Conservation (phyloP, 92 coral and sea anemone species). For the Scolanthus callimorphus region DNA sequence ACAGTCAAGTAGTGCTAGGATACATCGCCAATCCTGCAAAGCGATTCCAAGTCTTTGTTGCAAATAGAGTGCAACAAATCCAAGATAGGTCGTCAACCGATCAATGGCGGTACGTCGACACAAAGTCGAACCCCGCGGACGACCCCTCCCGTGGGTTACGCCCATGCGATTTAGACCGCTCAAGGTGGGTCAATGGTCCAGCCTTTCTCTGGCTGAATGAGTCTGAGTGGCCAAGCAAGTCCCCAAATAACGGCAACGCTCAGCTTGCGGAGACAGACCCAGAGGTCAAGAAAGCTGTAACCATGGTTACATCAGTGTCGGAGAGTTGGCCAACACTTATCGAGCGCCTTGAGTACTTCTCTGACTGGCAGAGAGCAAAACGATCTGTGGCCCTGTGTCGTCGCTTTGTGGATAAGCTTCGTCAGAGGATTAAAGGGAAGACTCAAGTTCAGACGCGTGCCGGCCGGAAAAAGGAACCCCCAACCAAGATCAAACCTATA, state of each 20-base stretch:
- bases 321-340: too few relatives aligned
- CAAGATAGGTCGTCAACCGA: conserved; percentile 35
- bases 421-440: neutral
- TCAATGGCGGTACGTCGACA: conserved; percentile 45
- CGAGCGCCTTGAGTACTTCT: too few relatives aligned
- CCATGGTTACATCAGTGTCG: too few relatives aligned
- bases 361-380: conserved; percentile 41
- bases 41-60: conserved; percentile 53
- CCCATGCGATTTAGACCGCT: conserved; percentile 25
- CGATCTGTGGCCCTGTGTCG: conserved; percentile 37
- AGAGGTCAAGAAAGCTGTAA: too few relatives aligned
- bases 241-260: neutral
- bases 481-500: neutral
- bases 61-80: conserved; percentile 48
- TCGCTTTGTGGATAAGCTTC: conserved; percentile 16
- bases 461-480: neutral
- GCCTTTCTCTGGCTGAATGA: conserved; percentile 32
- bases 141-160: conserved; percentile 40
- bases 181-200: conserved; percentile 43
- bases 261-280: conserved; percentile 15
- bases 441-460: neutral
- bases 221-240: conserved; percentile 19
- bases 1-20: conserved; percentile 59
- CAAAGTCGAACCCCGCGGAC: conserved; percentile 37
- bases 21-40: conserved; percentile 39